Evolutionary conservation across 2,797 vertebrate genomes (phyloP), one percentile per base, ranked within the genome.

Genomic region (Notolabrus celidotus): DNA sequence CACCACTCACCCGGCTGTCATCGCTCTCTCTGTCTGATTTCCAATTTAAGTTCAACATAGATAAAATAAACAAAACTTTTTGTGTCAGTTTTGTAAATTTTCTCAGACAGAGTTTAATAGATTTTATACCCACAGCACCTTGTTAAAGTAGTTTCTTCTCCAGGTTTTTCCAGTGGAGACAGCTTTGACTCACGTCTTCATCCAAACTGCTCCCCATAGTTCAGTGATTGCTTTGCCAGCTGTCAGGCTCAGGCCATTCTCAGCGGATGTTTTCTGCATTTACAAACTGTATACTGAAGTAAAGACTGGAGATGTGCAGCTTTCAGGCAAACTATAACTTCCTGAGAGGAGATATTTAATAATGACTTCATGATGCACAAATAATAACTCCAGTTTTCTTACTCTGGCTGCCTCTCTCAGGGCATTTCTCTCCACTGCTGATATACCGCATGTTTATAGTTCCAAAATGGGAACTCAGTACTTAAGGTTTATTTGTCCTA

Each of bases 171-270:
- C 46, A 55, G 27, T n/a, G 22, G 23, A 47, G 50, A 62, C 54
- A 64, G 45, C 63, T 63, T 65, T 34, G 33, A 65, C 46, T 77
- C n/a, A 22, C 54, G 43, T 39, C 68, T 53, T 73, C 62, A 63
- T 74, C 76, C 31, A 25, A 70, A 73, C 54, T 36, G 34, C 49
- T 72, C 72, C 65, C 45, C 19, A 2, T 17, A 49, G 58, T 39
- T 74, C 36, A 47, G 39, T 33, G 81, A 84, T 79, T 66, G 69
- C 14, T 74, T 80, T 58, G 43, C 65, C 75, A 84, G 62, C 70
- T 71, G 71, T 82, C 71, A 43, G 57, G 25, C 67, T 59, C 27
- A 14, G 61, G 33, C 59, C 16, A 27, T 31, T 69, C 65, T 59
- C 62, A 19, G 60, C n/a, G 42, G 68, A 70, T 34, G 38, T 47